Evolutionary conservation across 2,113 vertebrate species (phyloP), one percentile per base, ranked within the genome.

Genomic region (Calypte anna): DNA sequence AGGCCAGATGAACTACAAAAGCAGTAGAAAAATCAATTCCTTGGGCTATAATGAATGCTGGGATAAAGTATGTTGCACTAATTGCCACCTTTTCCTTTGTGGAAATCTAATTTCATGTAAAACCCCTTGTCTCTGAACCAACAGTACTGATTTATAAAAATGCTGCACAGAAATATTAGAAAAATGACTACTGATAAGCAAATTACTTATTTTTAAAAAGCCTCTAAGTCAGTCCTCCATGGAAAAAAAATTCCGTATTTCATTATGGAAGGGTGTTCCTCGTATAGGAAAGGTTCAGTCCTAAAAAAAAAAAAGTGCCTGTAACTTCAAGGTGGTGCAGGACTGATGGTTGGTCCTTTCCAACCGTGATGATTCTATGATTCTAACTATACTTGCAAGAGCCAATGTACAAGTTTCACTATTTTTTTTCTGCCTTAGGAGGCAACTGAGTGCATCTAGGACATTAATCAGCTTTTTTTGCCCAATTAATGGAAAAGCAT

Each of bases 11-110:
- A 88, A 91, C 46, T 55, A 51, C n/a, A 82, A 83, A 91, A 86
- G 43, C 30, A 67, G 13, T 3, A 86, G 43, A 55, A 87, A 92
- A 86, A 87, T 62, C 19, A 1, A 69, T 92, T 91, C 54, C n/a
- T 80, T 8, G 38, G 53, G 44, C 27, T 68, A 18, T 50, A 91
- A 84, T 2, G 2, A 95, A 78, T 61, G 40, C 36, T 51, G 14
- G 28, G 38, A 94, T 75, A 86, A 87, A 86, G 22, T 23, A 80
- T 59, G 59, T 86, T 72, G 40, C 59, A 91, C 57, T 55, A 83
- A 88, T 91, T 82, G 54, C 59, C 30, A 28, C 58, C n/a, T 86
- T 90, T 76, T 33, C 58, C 90, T 95, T 77, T 38, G 64, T 86
- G n/a, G 61, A 90, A 75, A 91, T 66, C 80, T 62, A 57, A 46